Base-by-base conservation (phyloP, 2,888 invertebrate species). In the Agrilus biguttatus region DNA sequence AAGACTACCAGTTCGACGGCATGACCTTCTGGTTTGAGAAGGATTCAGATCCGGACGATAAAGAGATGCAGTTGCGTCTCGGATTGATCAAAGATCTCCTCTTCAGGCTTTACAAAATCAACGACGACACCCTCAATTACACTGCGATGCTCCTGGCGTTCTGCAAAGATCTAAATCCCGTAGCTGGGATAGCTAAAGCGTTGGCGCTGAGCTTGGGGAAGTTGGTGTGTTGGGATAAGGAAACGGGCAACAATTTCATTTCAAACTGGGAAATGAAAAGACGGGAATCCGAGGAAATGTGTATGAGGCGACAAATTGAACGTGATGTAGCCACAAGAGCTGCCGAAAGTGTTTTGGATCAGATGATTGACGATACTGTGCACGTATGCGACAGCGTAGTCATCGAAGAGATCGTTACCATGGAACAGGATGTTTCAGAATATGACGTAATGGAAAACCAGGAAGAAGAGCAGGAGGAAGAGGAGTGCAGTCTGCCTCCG, bases 91-190 rank as follows among this genome's bases (percentile, higher is more conserved):
- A 77, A 58, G 62, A 72, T 50, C 67, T 80, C 40, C 56, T 81
- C 14, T 74, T 72, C 51, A 70, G 71, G 50, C 61, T 80, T 53
- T 80, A 69, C 55, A 66, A 69, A 56, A 63, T 67, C 1, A 56
- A 63, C 36, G 55, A 66, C 44, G 58, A 72, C 45, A 51, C 61
- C 33, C 67, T 76, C 49, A 78, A 78, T 54, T 81, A 81, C 56
- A 71, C 77, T 1, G 75, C 74, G 5, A 65, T 81, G 53, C 58
- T 81, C 32, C 57, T 80, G 45, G 72, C 73, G 14, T 75, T 80
- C 52, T 80, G 79, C 54, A 80, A 78, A 62, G 72, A 67, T 51
- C 47, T 54, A 14, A 63, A 74, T 53, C 70, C 74, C 0, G 59
- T 69, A 5, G 60, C 67, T 50, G 80, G 79, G 1, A 70, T 80